Conservation (phyloP, 2,113 vertebrate species). For the Xiphophorus hellerii region DNA sequence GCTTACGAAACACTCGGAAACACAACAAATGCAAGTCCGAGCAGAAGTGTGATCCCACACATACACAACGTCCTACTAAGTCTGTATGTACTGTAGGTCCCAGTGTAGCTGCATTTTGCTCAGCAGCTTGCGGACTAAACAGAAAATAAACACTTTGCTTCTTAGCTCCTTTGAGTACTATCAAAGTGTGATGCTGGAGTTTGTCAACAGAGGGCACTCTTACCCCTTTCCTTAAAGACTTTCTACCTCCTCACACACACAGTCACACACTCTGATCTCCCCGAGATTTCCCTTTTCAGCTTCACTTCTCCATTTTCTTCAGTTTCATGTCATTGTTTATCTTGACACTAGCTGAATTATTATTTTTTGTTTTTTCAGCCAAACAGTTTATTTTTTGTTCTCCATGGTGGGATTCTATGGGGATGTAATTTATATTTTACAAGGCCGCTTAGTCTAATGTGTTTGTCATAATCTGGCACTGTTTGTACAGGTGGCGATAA, state of each 20-base stretch:
- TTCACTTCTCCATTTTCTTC: conserved; percentile 40
- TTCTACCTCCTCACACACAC: conserved; percentile 1
- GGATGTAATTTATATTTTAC: conserved; percentile 9
- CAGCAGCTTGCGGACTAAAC: conserved; percentile 35
- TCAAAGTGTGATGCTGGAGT: conserved; percentile 9
- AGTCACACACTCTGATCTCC: conserved; percentile 11
- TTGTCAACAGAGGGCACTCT: conserved; percentile 72
- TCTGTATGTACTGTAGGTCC: not conserved
- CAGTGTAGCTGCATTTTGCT: not conserved
- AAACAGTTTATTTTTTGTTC: not conserved
- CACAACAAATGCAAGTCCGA: not conserved
- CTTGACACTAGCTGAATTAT: conserved; percentile 8
- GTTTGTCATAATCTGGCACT: conserved; percentile 25
- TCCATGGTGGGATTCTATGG: not conserved
- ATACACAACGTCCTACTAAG: not conserved
- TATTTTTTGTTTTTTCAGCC: conserved; percentile 3
- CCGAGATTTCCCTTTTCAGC: conserved; percentile 14
- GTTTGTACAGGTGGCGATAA: conserved; percentile 53
- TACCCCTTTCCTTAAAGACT: conserved; percentile 34
- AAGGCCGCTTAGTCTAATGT: conserved; percentile 9
- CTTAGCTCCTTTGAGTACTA: not conserved
- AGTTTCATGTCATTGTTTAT: conserved; percentile 26
- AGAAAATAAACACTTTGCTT: conserved; percentile 24
- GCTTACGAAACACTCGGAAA: not conserved
- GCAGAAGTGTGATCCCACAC: not conserved